phyloP scores from a whole-genome alignment of 2,797 vertebrate genomes.

The Neopelma chrysocephalum region DNA sequence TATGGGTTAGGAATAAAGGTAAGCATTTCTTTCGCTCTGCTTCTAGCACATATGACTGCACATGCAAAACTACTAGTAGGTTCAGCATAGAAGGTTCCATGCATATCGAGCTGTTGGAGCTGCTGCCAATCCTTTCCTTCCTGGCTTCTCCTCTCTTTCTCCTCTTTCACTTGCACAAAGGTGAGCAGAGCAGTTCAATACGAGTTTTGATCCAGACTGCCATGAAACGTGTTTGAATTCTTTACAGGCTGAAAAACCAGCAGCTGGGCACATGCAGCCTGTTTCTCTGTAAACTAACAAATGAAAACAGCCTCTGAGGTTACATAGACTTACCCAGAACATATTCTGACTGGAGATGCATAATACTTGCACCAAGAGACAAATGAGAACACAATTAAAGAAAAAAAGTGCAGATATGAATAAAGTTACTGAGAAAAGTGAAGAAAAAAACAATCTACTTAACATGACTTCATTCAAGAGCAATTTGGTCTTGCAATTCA shows the following conservation, averaged over 20 bases:
- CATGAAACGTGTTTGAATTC: not conserved
- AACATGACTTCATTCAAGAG: not conserved
- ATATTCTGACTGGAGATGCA: not conserved
- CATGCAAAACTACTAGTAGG: not conserved
- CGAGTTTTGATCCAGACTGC: not conserved
- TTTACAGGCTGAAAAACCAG: not conserved
- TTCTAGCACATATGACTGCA: not conserved
- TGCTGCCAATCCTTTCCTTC: not conserved
- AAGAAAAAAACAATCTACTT: not conserved
- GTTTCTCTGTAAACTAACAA: not conserved
- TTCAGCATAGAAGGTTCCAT: not conserved
- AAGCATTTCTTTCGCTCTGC: not conserved
- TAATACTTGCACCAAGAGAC: not conserved
- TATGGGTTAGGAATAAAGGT: not conserved
- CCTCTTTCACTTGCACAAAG: not conserved
- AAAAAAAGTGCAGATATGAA: not conserved
- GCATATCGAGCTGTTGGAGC: not conserved
- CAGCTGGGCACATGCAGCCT: not conserved
- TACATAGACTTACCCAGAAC: not conserved
- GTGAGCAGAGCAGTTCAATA: not conserved
- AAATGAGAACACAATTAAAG: not conserved
- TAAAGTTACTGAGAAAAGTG: not conserved
- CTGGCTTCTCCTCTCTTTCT: not conserved
- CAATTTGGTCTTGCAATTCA: not conserved
- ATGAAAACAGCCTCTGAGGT: not conserved